Percentiles rank a stretch among this genome's conserved stretches.
phyloP scores from a whole-genome alignment of 2,113 vertebrate species.

The Recurvirostra avosetta region DNA sequence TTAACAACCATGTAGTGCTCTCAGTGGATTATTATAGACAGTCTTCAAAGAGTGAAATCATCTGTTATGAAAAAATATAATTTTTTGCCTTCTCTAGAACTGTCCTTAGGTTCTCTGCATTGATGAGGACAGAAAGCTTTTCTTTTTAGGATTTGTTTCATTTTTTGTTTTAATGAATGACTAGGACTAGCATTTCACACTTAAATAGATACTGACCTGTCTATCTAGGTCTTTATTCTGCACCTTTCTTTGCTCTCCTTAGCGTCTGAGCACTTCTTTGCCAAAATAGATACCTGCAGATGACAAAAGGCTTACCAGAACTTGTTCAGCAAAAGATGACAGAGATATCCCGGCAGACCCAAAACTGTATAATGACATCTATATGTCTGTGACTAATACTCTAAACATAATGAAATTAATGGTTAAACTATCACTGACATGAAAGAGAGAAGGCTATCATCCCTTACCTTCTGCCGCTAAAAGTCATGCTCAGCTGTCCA shows the following conservation, averaged over 20 bases:
- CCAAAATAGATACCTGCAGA: neutral
- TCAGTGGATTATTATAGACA: neutral
- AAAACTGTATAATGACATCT: neutral
- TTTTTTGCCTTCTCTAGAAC: neutral
- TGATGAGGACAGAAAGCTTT: neutral
- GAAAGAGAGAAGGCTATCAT: neutral
- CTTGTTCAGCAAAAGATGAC: neutral
- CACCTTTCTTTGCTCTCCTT: neutral
- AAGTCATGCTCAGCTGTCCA: neutral
- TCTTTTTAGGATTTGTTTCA: accelerated
- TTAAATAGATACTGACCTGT: neutral
- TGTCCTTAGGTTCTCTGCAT: neutral
- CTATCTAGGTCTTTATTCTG: neutral
- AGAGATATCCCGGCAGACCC: neutral
- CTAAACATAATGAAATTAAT: neutral
- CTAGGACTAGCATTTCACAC: accelerated
- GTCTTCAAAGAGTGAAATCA: neutral
- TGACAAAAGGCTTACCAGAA: neutral
- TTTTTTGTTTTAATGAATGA: neutral
- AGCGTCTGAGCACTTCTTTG: neutral
- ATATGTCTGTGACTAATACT: neutral
- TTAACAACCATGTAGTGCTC: neutral
- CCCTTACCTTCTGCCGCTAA: neutral
- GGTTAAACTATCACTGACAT: neutral
- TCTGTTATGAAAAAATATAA: neutral